Conservation (phyloP, 1,140 invertebrate genomes). For the Caligus rogercresseyi region DNA sequence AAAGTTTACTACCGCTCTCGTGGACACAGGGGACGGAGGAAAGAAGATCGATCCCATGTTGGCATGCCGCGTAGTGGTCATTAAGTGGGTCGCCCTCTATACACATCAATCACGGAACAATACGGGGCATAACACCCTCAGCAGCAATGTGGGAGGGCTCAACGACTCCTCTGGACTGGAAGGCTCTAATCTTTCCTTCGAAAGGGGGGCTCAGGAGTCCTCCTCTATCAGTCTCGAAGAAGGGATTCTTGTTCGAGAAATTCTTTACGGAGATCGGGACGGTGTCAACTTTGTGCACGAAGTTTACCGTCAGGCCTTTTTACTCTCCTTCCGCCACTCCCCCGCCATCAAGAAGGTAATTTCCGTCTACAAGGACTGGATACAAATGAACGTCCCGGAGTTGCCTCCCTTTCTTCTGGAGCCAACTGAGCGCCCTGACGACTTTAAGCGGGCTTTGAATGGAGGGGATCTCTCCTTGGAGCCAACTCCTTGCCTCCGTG, state of each 20-base stretch:
- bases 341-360: conserved; percentile 72
- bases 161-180: not conserved
- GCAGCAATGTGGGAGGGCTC: not conserved
- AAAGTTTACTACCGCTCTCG: conserved; percentile 10
- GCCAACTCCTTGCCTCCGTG: conserved; percentile 23
- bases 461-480: not conserved
- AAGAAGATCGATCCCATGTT: conserved; percentile 20
- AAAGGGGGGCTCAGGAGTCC: not conserved
- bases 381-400: conserved; percentile 56
- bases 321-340: conserved; percentile 69
- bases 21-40: conserved; percentile 16
- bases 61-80: conserved; percentile 56
- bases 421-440: not conserved
- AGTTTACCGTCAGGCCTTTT: conserved; percentile 76
- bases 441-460: not conserved
- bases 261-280: conserved; percentile 67
- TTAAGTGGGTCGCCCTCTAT: conserved; percentile 72
- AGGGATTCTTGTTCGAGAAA: conserved; percentile 52
- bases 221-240: conserved; percentile 26
- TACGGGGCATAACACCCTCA: not conserved
- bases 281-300: conserved; percentile 91
- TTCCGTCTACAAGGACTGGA: conserved; percentile 88
- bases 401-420: conserved; percentile 19
- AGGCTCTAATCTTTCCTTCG: not conserved
- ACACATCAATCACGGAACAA: conserved; percentile 38